phyloP scores from a whole-genome alignment of 2,113 vertebrate species.

The Platichthys flesus region DNA sequence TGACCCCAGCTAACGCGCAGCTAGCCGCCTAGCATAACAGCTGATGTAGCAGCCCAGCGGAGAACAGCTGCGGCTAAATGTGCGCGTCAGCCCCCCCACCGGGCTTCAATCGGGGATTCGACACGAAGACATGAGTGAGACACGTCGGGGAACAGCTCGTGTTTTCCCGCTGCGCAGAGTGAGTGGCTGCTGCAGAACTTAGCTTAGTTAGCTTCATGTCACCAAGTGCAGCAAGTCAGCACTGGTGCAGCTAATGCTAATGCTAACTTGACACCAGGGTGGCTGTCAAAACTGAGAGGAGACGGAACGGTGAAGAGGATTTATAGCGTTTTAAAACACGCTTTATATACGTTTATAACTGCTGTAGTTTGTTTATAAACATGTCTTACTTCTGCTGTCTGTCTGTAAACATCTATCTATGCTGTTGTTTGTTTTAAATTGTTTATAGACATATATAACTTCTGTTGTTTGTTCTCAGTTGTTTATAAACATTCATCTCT shows the following conservation, averaged over 20 bases:
- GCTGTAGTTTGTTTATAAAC: no score
- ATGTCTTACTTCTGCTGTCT: no score
- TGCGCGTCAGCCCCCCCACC: background rate
- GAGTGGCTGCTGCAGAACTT: background rate
- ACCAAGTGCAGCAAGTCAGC: conserved; percentile 5
- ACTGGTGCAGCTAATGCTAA: conserved; percentile 49
- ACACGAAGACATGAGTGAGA: conserved; percentile 59
- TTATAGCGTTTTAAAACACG: background rate
- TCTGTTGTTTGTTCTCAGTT: no score
- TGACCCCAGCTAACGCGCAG: conserved; percentile 64
- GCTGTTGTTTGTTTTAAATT: no score
- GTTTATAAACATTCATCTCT: no score
- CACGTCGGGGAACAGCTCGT: accelerated
- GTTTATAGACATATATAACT: no score
- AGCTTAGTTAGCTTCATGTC: conserved; percentile 2
- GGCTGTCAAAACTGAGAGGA: conserved; percentile 23
- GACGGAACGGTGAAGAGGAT: background rate
- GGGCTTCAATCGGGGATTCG: background rate
- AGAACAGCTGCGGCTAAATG: background rate
- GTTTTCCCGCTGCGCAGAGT: background rate
- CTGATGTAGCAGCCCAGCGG: background rate
- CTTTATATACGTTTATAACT: background rate
- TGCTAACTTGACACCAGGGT: conserved; percentile 15
- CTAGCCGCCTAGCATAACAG: conserved; percentile 50
- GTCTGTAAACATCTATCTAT: no score